phyloP scores from a whole-genome alignment of 2,888 invertebrate genomes.

The Eupeodes luniger region DNA sequence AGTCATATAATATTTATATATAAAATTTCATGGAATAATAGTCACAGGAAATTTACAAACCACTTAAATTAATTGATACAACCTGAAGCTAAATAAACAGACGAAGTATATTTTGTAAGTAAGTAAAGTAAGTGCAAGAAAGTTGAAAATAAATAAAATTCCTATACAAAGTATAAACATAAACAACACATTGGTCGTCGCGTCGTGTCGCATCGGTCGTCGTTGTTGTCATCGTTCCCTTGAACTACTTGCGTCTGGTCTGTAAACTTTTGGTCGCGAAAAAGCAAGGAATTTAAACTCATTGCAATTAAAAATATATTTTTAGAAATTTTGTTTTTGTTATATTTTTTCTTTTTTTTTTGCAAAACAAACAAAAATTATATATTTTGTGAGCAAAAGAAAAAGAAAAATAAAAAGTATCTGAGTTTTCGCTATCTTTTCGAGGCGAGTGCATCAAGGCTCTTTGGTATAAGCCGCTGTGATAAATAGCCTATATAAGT shows the following conservation, averaged over 20 bases:
- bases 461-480: conserved; percentile 49
- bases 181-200: conserved; percentile 1
- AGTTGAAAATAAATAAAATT: conserved; percentile 43
- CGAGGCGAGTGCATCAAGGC: conserved; percentile 32
- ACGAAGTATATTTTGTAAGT: background rate
- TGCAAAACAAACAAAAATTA: conserved; percentile 16
- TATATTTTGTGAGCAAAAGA: background rate
- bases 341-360: conserved; percentile 24
- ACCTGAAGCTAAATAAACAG: conserved; percentile 34
- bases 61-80: conserved; percentile 73
- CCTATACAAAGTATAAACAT: conserved; percentile 39
- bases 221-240: conserved; percentile 45
- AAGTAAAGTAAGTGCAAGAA: background rate
- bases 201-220: too few relatives aligned
- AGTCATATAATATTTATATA: background rate
- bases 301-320: conserved; percentile 67
- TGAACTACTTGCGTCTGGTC: conserved; percentile 72
- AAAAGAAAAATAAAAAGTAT: conserved; percentile 6
- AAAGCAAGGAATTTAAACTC: conserved; percentile 45
- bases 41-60: conserved; percentile 67
- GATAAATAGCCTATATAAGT: conserved; percentile 43
- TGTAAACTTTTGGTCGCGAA: conserved; percentile 49
- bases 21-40: conserved; percentile 36
- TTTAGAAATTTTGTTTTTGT: conserved; percentile 49
- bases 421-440: conserved; percentile 34